phyloP scores from a whole-genome alignment of 2,113 vertebrate genomes.

The Chlamydotis undulata region DNA sequence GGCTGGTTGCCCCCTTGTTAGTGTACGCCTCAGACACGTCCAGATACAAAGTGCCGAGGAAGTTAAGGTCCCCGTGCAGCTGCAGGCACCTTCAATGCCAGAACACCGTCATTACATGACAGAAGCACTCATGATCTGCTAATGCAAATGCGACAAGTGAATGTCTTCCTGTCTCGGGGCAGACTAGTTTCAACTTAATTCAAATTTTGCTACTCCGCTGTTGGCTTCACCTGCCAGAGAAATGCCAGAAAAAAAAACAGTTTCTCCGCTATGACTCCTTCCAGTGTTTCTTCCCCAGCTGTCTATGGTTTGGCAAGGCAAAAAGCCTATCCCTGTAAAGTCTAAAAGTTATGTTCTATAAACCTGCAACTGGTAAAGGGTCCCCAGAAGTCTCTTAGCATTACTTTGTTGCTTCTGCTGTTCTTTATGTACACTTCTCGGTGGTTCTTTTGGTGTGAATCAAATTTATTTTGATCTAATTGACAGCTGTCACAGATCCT shows the following conservation, averaged over 20 bases:
- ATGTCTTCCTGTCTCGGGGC: not conserved
- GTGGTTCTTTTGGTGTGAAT: not conserved
- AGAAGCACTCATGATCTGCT: not conserved
- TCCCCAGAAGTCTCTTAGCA: not conserved
- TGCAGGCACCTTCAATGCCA: not conserved
- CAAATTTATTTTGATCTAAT: not conserved
- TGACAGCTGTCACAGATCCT: not conserved
- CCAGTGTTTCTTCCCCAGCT: not conserved
- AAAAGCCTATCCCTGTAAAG: not conserved
- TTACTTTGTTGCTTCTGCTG: not conserved
- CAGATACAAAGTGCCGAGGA: not conserved
- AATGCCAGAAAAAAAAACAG: not conserved
- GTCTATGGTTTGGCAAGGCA: not conserved
- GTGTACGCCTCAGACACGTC: not conserved
- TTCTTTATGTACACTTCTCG: not conserved
- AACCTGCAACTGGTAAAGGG: not conserved
- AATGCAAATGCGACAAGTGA: not conserved
- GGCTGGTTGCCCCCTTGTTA: not conserved
- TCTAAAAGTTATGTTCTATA: not conserved
- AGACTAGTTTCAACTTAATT: not conserved
- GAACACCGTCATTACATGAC: not conserved
- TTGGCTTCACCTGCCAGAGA: not conserved
- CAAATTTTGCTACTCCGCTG: not conserved
- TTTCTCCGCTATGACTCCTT: not conserved
- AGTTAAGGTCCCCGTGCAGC: not conserved